Base-by-base conservation (phyloP, 2,113 vertebrate species). In the Tragelaphus imberbis region DNA sequence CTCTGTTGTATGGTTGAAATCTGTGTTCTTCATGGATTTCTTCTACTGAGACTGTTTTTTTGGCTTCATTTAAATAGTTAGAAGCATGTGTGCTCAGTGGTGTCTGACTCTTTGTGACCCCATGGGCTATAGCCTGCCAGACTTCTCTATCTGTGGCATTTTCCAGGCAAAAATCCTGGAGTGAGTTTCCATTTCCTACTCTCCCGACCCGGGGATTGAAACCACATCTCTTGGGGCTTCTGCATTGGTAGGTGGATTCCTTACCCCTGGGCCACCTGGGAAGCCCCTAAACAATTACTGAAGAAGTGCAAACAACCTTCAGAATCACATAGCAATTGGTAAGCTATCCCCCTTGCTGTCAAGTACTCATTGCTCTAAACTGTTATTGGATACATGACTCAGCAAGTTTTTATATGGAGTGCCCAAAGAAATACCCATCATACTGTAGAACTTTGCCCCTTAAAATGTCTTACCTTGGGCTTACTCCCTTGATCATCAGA, bases 171-270 rank as follows among this genome's bases (percentile, higher is more conserved):
- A 40, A 27, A 77, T 27, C 13, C 71, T 44, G 36, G 36, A 25
- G 36, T 3, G 23, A 44, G 36, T 77, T 44, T 21, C 21, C 36
- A 77, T 77, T 44, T 77, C 71, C 23, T 77, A 27, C 36, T 77
- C 71, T 77, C 6, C 0, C 0, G 21, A 77, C 2, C 12, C 0
- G 0, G 36, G 36, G 71, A 44, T 27, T 77, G 12, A 77, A 44
- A 77, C 36, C 23, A 44, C 71, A 27, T 44, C 11, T 44, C 36
- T 44, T 77, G 36, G 21, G 12, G 36, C 12, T 77, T 77, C 71
- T 44, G 36, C 36, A 7, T 7, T 77, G 36, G 19, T 40, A 25
- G 23, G 23, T 7, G 23, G 71, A 25, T 77, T 77, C 36, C 27
- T 77, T 12, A 44, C 36, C 36, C 2, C 36, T 77, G 36, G 12